A percentile compares a stretch with the other conserved stretches of the same genome.
Conservation (phyloP, 2,888 invertebrate species). For the Formica aserva region DNA sequence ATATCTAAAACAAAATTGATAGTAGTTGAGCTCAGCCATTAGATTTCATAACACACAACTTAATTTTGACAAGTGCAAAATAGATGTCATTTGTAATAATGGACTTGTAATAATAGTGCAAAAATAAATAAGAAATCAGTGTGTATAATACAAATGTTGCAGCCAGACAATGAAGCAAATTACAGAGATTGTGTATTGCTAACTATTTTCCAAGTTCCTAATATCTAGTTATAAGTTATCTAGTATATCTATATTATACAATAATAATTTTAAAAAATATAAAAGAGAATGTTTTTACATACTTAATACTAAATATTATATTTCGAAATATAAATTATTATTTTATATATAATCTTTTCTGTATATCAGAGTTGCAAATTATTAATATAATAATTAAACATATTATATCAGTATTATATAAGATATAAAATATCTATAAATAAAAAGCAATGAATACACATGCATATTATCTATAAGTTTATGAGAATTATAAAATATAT, state of each 20-base stretch:
- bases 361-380: not conserved
- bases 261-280: constrained; percentile 39
- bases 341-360: not conserved
- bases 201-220: constrained; percentile 44
- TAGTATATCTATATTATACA: constrained; percentile 36
- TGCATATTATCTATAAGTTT: constrained; percentile 8
- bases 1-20: constrained; percentile 4
- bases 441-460: constrained; percentile 16
- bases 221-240: constrained; percentile 30
- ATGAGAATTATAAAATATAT: not conserved
- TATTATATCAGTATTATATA: not conserved
- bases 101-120: constrained; percentile 50
- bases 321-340: not conserved
- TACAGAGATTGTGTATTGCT: constrained; percentile 35
- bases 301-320: not conserved
- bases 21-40: constrained; percentile 29
- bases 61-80: constrained; percentile 10
- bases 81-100: not conserved
- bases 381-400: constrained; percentile 1
- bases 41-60: constrained; percentile 18
- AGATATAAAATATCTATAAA: not conserved
- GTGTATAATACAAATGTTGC: constrained; percentile 54
- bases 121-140: constrained; percentile 42
- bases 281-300: constrained; percentile 7
- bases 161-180: constrained; percentile 66